Evolutionary conservation across 2,797 vertebrate species (phyloP), one percentile per base, ranked within the genome.

Genomic region (Spinibarbus caldwelli): DNA sequence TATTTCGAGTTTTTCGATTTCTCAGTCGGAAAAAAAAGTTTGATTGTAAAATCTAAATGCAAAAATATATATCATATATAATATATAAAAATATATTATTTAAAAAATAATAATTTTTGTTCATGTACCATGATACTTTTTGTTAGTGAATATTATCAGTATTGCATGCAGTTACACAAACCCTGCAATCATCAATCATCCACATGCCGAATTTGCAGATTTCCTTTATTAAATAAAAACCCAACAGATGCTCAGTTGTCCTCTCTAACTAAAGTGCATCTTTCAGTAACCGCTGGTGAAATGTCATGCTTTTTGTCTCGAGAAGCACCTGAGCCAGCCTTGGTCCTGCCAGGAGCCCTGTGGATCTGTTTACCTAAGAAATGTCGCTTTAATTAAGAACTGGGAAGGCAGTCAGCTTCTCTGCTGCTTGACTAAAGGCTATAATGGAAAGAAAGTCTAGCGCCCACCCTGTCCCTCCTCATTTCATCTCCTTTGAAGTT

Each of bases 361-460:
- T 78, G 90, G 91, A 91, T 94, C 91, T 95, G 89, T 94, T 95
- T 93, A 93, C 90, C 90, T 89, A 87, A 91, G 90, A 94, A 94
- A 94, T 91, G 91, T 89, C 89, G 91, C 89, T 94, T 95, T 93
- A 94, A 95, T 94, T 93, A 94, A 92, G 90, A 80, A 85, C 90
- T 86, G 85, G 88, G 86, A 89, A 89, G 88, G 82, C 59, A 80
- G 79, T 87, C 86, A 89, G 88, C 77, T 83, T 87, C 88, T 89
- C 68, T 92, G 82, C 90, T 90, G 92, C 87, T 88, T 92, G 89
- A 93, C 91, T 90, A 90, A 92, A 91, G 88, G 83, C 83, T 85
- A 91, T 92, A 92, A 92, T 91, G 86, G 87, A 88, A 85, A 80
- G 91, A 88, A 89, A 86, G 79, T 83, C 57, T 71, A 80, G 86